A percentile compares a stretch with the other conserved stretches of the same genome.
phyloP scores from a whole-genome alignment of 2,113 vertebrate genomes.

The Crotalus horridus region DNA sequence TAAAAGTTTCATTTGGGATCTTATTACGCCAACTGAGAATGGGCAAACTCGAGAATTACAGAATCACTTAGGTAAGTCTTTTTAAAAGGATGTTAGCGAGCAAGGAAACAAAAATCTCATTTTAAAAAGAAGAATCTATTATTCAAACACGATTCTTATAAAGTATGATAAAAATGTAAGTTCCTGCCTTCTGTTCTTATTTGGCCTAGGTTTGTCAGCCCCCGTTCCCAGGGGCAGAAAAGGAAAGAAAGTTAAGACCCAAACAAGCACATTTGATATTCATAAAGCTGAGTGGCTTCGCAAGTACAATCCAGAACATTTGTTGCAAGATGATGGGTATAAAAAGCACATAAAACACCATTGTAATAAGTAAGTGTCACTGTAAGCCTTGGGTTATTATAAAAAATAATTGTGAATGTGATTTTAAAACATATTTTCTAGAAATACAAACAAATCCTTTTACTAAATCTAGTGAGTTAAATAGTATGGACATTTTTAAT shows the following conservation, averaged over 20 bases:
- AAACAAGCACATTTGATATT: constrained; percentile 94
- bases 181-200: constrained; percentile 32
- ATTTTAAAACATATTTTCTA: not conserved
- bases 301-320: constrained; percentile 96
- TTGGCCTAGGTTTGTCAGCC: constrained; percentile 84
- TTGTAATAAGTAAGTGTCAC: constrained; percentile 91
- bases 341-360: constrained; percentile 99
- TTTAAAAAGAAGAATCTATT: not conserved
- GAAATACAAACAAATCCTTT: not conserved
- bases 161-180: not conserved
- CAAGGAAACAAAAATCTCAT: not conserved
- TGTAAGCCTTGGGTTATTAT: not conserved
- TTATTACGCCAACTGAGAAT: constrained; percentile 93
- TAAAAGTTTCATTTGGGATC: constrained; percentile 99
- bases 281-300: constrained; percentile 98
- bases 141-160: not conserved
- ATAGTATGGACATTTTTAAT: not conserved
- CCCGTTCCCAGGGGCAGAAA: constrained; percentile 95
- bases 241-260: constrained; percentile 97
- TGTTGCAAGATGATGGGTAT: constrained; percentile 96
- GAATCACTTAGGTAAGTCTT: constrained; percentile 86
- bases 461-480: not conserved
- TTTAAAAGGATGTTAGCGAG: rapidly evolving
- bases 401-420: constrained; percentile 7
- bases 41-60: constrained; percentile 91